Evolutionary conservation across 2,113 vertebrate genomes (phyloP).

Genomic region (Tiliqua scincoides): DNA sequence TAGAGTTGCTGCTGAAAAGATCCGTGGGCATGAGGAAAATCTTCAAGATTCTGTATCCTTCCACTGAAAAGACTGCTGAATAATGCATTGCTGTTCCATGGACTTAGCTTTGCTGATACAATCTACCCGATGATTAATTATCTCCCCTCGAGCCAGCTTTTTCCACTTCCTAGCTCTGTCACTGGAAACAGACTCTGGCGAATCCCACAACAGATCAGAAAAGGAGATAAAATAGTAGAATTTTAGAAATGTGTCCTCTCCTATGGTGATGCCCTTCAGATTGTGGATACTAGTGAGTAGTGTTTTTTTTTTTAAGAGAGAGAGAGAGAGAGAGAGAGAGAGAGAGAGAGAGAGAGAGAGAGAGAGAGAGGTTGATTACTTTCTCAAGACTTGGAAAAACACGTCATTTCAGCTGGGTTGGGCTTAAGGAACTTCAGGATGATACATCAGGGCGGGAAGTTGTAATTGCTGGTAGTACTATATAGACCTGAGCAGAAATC

Average conservation of each 20-base stretch:
- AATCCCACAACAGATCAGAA: slow-evolving; percentile 15
- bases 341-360: no score
- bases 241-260: slow-evolving; percentile 11
- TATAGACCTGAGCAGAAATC: background rate
- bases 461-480: background rate
- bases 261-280: slow-evolving; percentile 10
- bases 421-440: background rate
- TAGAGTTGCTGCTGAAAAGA: background rate
- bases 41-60: background rate
- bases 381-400: background rate
- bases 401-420: background rate
- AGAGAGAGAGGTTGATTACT: background rate
- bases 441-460: background rate
- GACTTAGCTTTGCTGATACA: slow-evolving; percentile 22
- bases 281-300: background rate
- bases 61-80: slow-evolving; percentile 17
- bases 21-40: background rate
- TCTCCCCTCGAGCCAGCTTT: slow-evolving; percentile 13
- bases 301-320: background rate
- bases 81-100: slow-evolving; percentile 25
- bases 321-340: no score
- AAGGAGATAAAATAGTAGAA: slow-evolving; percentile 2
- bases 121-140: slow-evolving; percentile 37
- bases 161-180: slow-evolving; percentile 10
- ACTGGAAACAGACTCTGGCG: slow-evolving; percentile 20